Evolutionary conservation across 2,113 vertebrate genomes (phyloP).

Genomic region (Hippocampus abdominalis): DNA sequence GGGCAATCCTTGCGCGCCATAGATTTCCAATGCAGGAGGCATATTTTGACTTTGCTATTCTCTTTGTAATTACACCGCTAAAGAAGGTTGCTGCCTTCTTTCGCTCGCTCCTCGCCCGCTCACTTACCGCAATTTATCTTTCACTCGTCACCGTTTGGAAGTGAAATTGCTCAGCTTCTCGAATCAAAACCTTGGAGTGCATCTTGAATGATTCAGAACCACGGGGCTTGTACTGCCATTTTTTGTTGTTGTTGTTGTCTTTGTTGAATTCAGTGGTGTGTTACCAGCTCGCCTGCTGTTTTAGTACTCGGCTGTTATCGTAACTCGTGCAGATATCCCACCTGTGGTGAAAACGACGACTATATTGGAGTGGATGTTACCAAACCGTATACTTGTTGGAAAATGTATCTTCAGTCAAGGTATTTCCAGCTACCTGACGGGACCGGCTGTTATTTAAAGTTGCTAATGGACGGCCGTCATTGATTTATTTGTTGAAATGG

Average conservation of each 20-base stretch:
- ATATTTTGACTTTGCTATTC: slow-evolving; percentile 68
- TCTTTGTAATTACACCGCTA: slow-evolving; percentile 56
- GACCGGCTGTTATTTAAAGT: background rate
- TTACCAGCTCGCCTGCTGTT: too few species aligned
- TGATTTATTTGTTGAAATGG: background rate
- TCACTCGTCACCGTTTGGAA: background rate
- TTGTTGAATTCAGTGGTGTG: too few species aligned
- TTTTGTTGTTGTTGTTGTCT: too few species aligned
- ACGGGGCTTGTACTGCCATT: too few species aligned
- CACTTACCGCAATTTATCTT: background rate
- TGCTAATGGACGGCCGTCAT: background rate
- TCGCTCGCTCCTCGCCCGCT: background rate
- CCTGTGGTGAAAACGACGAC: too few species aligned
- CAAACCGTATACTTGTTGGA: background rate
- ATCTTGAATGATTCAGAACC: too few species aligned
- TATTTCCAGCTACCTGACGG: background rate
- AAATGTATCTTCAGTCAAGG: background rate
- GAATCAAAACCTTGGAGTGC: background rate
- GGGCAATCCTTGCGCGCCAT: slow-evolving; percentile 67
- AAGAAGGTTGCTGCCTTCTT: slow-evolving; percentile 27
- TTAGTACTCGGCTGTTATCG: too few species aligned
- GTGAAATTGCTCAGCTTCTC: too few species aligned
- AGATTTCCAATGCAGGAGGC: slow-evolving; percentile 66
- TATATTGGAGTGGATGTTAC: too few species aligned
- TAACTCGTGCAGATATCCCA: too few species aligned